Evolutionary conservation across 2,888 invertebrate species (phyloP).

Genomic region (Tetramorium bicarinatum): DNA sequence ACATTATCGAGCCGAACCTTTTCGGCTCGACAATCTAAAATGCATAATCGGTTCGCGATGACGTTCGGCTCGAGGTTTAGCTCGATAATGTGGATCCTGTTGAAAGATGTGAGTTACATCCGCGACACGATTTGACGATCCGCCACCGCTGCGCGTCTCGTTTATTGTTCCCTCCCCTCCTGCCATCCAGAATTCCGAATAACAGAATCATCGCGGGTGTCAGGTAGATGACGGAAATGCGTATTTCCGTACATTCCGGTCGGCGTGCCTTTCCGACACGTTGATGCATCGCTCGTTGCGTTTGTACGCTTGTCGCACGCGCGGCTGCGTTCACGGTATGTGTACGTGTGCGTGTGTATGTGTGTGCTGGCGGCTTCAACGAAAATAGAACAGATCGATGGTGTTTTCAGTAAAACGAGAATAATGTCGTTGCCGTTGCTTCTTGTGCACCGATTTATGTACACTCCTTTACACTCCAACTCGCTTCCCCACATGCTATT

Average conservation of each 20-base stretch:
- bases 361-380: neutral
- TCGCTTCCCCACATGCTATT: neutral
- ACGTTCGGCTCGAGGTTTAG: too few relatives aligned
- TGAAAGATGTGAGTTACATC: neutral
- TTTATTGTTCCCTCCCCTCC: neutral
- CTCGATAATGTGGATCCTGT: too few relatives aligned
- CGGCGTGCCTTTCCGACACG: neutral
- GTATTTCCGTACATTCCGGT: conserved; percentile 18
- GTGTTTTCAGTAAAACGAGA: conserved; percentile 50
- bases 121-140: neutral
- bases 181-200: neutral
- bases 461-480: neutral
- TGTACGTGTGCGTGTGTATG: neutral
- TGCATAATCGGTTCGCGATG: too few relatives aligned
- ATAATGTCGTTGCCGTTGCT: conserved; percentile 24
- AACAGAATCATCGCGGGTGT: conserved; percentile 8
- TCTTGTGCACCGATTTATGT: conserved; percentile 38
- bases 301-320: conserved; percentile 2
- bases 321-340: neutral
- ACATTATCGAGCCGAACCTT: too few relatives aligned
- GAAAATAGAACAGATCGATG: conserved; percentile 59
- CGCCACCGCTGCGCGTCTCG: neutral
- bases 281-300: conserved; percentile 6
- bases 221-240: conserved; percentile 22
- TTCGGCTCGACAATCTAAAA: too few relatives aligned